Base-by-base conservation (phyloP, 1,140 invertebrate genomes). In the Notospermus geniculatus region DNA sequence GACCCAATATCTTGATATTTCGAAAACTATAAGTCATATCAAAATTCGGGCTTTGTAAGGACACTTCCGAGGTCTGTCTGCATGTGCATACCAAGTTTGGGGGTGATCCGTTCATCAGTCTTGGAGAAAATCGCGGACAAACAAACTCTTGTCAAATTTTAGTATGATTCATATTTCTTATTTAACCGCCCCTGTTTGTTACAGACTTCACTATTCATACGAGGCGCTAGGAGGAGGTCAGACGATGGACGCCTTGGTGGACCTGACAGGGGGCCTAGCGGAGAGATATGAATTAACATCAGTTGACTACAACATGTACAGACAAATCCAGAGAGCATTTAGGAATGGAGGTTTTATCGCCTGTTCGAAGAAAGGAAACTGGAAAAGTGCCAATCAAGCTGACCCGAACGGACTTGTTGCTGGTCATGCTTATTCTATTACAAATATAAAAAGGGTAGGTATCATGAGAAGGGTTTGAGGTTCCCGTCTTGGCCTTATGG, bases 401-500 rank as follows among this genome's bases (percentile, higher is more conserved):
- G 83, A 84, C 60, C 70, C 76, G 15, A 83, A 84, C 70, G 84
- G 84, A 11, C 68, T 85, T 32, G 79, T 84, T 11, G 77, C 82
- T 61, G 84, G 84, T 27, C 84, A 85, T 71, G 83, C 84, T 22
- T 85, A 85, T 68, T 83, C 83, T 11, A 76, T 85, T 15, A 83
- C 83, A n/a, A 79, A 73, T n/a, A 74, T 82, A 71, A 91, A 93
- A 32, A 91, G 94, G 77, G 95, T 96, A 62, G 43, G 62, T 57
- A 13, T 19, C 25, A 15, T 41, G 29, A 30, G 39, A 54, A 50
- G 55, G 50, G 46, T 23, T 23, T 50, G 11, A 9, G n/a, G 19
- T 43, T 43, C 39, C 19, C 39, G 19, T 19, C n/a, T n/a, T 13
- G 11, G 39, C 39, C 19, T 13, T 13, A 43, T 13, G 39, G 11